Percentiles rank a stretch among this genome's conserved stretches.
Evolutionary conservation across 1,140 invertebrate genomes (phyloP).

Genomic region (Hyposmocoma kahamanoa): DNA sequence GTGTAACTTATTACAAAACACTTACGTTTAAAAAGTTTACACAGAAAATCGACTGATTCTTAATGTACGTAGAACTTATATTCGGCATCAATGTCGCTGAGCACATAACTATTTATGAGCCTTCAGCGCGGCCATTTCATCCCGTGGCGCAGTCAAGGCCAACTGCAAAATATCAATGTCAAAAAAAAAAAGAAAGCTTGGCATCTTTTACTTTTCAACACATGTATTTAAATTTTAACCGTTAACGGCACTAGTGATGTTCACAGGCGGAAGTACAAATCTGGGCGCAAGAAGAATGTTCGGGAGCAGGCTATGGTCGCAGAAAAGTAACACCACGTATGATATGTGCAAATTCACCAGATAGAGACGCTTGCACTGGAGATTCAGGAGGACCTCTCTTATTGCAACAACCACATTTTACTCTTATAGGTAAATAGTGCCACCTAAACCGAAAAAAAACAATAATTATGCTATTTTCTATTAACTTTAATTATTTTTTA

Average conservation of each 20-base stretch:
- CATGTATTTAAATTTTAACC: background rate
- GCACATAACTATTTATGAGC: too few species aligned
- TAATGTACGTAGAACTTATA: too few species aligned
- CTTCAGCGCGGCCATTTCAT: too few species aligned
- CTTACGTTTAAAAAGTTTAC: too few species aligned
- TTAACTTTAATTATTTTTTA: too few species aligned
- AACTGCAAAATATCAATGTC: too few species aligned
- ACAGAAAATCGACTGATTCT: too few species aligned
- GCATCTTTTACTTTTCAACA: background rate
- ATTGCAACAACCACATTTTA: slow-evolving; percentile 47
- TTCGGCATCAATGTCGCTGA: too few species aligned
- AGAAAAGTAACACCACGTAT: slow-evolving; percentile 80
- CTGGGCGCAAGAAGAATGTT: slow-evolving; percentile 59
- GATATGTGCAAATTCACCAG: slow-evolving; percentile 84
- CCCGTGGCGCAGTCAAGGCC: too few species aligned
- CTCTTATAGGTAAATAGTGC: slow-evolving; percentile 54
- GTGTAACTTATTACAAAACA: too few species aligned
- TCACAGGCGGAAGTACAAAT: slow-evolving; percentile 60
- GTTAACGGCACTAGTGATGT: slow-evolving; percentile 2
- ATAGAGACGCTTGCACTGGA: slow-evolving; percentile 82
- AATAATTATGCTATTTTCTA: background rate
- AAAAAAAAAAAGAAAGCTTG: background rate
- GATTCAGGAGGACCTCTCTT: slow-evolving; percentile 66
- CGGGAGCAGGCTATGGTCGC: slow-evolving; percentile 56
- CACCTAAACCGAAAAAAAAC: background rate